Percentiles rank a stretch among this genome's conserved stretches.
These are phyloP conservation scores for Acheta domesticus DNA, from an alignment of 2,888 invertebrate species.

Conservation along the genomic window DNA sequence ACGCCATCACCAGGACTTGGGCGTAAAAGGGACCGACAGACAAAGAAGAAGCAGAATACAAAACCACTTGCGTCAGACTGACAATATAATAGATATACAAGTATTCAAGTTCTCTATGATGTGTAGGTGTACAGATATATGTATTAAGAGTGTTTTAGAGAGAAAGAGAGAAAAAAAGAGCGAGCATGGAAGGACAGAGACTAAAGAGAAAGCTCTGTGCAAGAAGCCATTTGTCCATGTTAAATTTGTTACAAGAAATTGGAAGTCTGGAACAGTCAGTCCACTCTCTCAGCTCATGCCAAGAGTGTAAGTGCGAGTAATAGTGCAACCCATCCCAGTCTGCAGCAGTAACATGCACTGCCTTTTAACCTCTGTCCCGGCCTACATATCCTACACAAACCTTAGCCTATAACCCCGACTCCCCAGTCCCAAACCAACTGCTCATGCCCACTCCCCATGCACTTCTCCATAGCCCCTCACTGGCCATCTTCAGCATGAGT, in stretches of 20 bases:
- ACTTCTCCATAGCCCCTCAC: constrained; percentile 22
- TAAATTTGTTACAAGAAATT: not conserved
- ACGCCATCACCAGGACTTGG: not conserved
- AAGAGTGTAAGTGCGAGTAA: constrained; percentile 23
- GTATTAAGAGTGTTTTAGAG: constrained; percentile 5
- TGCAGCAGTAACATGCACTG: constrained; percentile 33
- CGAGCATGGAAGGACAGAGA: constrained; percentile 36
- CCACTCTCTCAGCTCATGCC: constrained; percentile 22
- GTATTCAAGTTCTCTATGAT: not conserved
- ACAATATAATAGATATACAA: not conserved
- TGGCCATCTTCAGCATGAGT: constrained; percentile 22
- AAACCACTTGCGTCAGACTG: constrained; percentile 23
- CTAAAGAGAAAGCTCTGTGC: constrained; percentile 36
- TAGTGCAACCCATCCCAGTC: constrained; percentile 29
- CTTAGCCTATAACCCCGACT: not conserved
- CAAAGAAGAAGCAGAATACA: constrained; percentile 33
- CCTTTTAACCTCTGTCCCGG: not conserved
- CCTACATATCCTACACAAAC: not conserved
- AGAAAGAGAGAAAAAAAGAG: constrained; percentile 20
- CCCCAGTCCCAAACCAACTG: constrained; percentile 2
- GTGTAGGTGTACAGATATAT: not conserved
- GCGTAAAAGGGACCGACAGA: constrained; percentile 30
- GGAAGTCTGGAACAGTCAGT: constrained; percentile 18
- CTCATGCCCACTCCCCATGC: constrained; percentile 19
- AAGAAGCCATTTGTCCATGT: constrained; percentile 27